These are phyloP conservation scores for Rhizomys pruinosus DNA, from an alignment of 2,113 vertebrate genomes.

Conservation along the genomic window DNA sequence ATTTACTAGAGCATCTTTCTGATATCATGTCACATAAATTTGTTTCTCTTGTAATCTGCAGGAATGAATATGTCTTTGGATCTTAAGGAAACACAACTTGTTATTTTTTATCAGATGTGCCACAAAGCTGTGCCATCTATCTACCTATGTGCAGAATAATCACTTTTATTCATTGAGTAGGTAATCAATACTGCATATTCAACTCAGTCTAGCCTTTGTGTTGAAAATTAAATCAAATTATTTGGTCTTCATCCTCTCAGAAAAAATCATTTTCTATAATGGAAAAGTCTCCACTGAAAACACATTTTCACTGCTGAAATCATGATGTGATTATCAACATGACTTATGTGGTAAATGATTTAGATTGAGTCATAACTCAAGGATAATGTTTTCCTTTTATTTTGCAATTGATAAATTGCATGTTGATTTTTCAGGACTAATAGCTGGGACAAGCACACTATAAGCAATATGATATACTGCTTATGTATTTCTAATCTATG, in stretches of 20 bases:
- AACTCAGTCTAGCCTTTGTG: slow-evolving; percentile 28
- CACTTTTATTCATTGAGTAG: slow-evolving; percentile 21
- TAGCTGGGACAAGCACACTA: not conserved
- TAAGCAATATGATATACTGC: not conserved
- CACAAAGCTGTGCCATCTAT: not conserved
- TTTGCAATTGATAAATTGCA: not conserved
- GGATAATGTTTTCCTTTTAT: slow-evolving; percentile 19
- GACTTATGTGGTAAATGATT: slow-evolving; percentile 16
- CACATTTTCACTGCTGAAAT: slow-evolving; percentile 21
- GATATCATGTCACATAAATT: slow-evolving; percentile 29
- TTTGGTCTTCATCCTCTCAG: slow-evolving; percentile 18
- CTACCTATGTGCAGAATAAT: slow-evolving; percentile 37
- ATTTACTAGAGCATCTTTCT: slow-evolving; percentile 28
- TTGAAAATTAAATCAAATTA: slow-evolving; percentile 66
- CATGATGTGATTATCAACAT: slow-evolving; percentile 29
- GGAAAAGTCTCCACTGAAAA: not conserved
- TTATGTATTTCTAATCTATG: not conserved
- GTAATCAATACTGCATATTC: slow-evolving; percentile 54
- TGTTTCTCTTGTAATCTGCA: not conserved
- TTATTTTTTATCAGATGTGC: slow-evolving; percentile 46
- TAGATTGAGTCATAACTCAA: slow-evolving; percentile 33
- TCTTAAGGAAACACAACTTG: slow-evolving; percentile 46
- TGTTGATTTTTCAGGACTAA: not conserved
- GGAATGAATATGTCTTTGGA: slow-evolving; percentile 32
- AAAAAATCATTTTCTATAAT: slow-evolving; percentile 43